Base-by-base conservation (phyloP, 2,888 invertebrate genomes). In the Tanypteryx hageni region DNA sequence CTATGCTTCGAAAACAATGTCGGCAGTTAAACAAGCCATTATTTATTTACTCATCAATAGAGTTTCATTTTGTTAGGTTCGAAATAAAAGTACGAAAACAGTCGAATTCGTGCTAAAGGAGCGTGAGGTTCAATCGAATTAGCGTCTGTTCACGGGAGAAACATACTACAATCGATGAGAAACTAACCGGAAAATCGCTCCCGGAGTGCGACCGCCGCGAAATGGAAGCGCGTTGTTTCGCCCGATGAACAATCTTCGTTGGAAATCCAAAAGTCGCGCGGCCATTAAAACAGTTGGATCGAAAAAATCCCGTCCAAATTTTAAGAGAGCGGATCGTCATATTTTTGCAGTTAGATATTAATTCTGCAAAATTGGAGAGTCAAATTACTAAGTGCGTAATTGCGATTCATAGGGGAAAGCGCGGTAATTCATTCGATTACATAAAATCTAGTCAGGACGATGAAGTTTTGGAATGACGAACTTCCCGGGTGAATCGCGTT, bases 361-460 rank as follows among this genome's bases (percentile, higher is more conserved):
- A 68, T 76, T 18, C 76, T 7, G 76, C 22, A 27, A 76, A 76
- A 76, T 27, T 22, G 22, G 76, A 76, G 27, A 76, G 27, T 7
- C 13, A 22, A 76, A 76, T 76, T 22, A 27, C 11, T 76, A 18
- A 16, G 68, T 68, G 68, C 22, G 76, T 76, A 76, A 22, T 76
- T 76, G 76, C 27, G 76, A 76, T 76, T 76, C 76, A 76, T 27
- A 76, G 76, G 76, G 27, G 76, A 5, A 76, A 27, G 76, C 27
- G 76, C 22, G 22, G 22, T 76, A 22, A 76, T 76, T 76, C 27
- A 76, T 76, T 27, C 76, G 76, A 27, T 27, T 76, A 22, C 76
- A 76, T 76, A 22, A 27, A 44, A 44, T 4, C 76, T 22, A 68
- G 18, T n/a, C 68, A 68, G n/a, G 9, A 22, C 27, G 18, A 9